Percentiles rank a stretch among this genome's conserved stretches.
These are phyloP conservation scores for Puffinus mauretanicus DNA, from an alignment of 2,113 vertebrate genomes.

Conservation along the genomic window DNA sequence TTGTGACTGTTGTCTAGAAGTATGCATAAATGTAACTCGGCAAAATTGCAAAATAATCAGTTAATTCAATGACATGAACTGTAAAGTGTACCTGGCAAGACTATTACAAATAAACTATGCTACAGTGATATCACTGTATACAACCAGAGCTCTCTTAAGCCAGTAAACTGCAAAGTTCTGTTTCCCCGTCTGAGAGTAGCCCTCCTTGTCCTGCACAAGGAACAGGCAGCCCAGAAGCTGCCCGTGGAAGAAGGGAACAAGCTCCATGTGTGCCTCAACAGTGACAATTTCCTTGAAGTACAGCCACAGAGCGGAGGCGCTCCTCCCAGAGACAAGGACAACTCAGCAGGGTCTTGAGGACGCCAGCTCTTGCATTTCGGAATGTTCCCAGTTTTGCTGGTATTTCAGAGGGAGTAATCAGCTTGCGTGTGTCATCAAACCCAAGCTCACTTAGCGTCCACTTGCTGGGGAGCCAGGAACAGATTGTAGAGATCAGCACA, in stretches of 20 bases:
- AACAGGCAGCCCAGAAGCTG: background rate
- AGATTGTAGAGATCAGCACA: slow-evolving; percentile 33
- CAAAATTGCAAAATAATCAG: background rate
- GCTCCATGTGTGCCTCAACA: background rate
- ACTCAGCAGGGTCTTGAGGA: background rate
- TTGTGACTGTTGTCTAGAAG: background rate
- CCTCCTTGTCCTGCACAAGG: background rate
- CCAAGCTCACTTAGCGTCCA: background rate
- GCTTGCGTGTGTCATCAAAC: background rate
- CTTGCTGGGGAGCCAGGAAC: background rate
- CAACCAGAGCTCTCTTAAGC: background rate
- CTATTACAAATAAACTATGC: background rate
- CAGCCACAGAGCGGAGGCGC: background rate
- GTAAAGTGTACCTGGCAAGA: background rate
- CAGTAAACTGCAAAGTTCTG: background rate
- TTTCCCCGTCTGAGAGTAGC: background rate
- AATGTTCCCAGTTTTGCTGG: background rate
- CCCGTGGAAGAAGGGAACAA: background rate
- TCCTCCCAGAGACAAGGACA: background rate
- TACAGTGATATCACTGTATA: background rate
- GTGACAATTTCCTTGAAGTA: background rate
- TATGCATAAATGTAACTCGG: background rate
- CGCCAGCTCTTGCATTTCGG: background rate
- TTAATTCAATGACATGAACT: background rate
- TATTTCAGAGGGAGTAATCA: slow-evolving; percentile 1